A percentile compares a stretch with the other conserved stretches of the same genome.
phyloP scores from a whole-genome alignment of 2,113 vertebrate genomes.

The Corythornis madagascariensis region DNA sequence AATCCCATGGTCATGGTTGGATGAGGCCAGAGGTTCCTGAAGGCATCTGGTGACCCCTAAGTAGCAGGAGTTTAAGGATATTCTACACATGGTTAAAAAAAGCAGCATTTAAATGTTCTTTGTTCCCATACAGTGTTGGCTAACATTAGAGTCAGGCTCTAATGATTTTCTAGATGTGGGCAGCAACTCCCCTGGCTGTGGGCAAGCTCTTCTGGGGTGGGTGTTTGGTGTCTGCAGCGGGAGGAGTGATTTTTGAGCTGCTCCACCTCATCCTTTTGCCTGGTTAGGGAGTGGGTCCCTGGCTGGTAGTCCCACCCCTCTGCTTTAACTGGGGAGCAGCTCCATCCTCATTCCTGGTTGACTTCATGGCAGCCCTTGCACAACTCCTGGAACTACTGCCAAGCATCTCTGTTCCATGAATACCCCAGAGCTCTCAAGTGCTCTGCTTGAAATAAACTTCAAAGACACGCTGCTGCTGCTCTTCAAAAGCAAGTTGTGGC shows the following conservation, averaged over 20 bases:
- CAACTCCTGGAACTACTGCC: slow-evolving; percentile 14
- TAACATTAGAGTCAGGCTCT: background rate
- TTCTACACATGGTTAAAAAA: background rate
- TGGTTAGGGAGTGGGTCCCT: background rate
- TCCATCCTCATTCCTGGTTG: background rate
- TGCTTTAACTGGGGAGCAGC: background rate
- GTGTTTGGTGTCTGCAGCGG: background rate
- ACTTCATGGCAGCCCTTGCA: slow-evolving; percentile 29
- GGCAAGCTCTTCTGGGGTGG: background rate
- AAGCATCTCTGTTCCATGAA: slow-evolving; percentile 20
- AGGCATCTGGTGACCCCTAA: background rate
- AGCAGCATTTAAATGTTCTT: background rate
- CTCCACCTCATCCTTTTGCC: background rate
- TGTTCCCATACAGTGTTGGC: background rate
- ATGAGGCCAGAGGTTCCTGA: background rate
- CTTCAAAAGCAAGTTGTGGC: slow-evolving; percentile 17
- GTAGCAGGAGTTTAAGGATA: background rate
- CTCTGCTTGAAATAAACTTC: slow-evolving; percentile 15
- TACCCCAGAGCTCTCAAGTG: background rate
- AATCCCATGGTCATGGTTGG: rapidly evolving
- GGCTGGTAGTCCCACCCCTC: background rate
- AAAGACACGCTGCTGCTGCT: background rate
- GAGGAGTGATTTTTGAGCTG: background rate
- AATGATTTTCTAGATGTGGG: background rate
- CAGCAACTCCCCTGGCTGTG: background rate